Percentiles rank a stretch among this genome's conserved stretches.
These are phyloP conservation scores for Pocota personata DNA, from an alignment of 2,888 invertebrate genomes.

Conservation along the genomic window DNA sequence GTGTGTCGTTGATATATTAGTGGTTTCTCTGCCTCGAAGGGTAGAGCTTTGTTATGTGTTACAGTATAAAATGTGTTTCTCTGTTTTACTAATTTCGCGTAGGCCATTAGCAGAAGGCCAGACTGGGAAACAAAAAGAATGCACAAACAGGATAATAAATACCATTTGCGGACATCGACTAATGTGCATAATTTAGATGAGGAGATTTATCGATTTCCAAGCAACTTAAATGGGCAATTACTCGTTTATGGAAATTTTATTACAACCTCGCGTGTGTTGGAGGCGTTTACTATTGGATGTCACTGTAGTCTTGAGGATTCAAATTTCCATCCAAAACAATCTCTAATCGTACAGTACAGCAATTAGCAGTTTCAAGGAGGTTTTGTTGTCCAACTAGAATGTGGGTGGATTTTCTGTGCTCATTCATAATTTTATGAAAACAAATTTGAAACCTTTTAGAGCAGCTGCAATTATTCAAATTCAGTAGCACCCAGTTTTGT, in stretches of 20 bases:
- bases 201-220: slow-evolving; percentile 26
- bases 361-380: not conserved
- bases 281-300: not conserved
- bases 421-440: not conserved
- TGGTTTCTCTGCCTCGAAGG: not conserved
- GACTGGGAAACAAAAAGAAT: not conserved
- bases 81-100: slow-evolving; percentile 22
- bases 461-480: no score
- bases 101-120: slow-evolving; percentile 32
- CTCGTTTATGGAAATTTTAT: not conserved
- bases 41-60: not conserved
- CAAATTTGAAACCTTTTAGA: no score
- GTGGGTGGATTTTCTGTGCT: not conserved
- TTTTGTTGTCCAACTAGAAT: not conserved
- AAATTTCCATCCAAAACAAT: not conserved
- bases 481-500: not conserved
- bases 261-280: not conserved
- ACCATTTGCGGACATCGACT: slow-evolving; percentile 1
- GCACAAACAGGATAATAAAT: slow-evolving; percentile 1
- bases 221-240: slow-evolving; percentile 2
- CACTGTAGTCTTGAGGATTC: not conserved
- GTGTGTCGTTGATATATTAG: slow-evolving; percentile 12
- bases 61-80: slow-evolving; percentile 4
- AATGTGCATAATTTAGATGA: slow-evolving; percentile 20
- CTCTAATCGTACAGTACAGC: not conserved